Conservation (phyloP, 2,113 vertebrate species). For the Psittacara wagleri region DNA sequence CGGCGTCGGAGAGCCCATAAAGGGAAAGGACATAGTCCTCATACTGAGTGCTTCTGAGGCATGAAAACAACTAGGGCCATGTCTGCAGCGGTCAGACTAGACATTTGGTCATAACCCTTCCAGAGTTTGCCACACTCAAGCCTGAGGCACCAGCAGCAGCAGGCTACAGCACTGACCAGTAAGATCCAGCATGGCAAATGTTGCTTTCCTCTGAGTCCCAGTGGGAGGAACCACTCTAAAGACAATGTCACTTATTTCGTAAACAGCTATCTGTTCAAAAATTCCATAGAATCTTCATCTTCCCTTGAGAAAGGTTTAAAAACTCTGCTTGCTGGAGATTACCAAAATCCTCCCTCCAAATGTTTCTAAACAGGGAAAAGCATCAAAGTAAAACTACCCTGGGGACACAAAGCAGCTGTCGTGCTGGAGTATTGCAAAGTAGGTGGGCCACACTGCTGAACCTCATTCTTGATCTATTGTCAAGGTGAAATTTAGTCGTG, state of each 20-base stretch:
- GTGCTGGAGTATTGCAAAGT: not conserved
- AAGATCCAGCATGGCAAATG: not conserved
- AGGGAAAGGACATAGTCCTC: not conserved
- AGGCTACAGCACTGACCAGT: not conserved
- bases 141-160: not conserved
- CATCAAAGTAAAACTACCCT: conserved; percentile 42
- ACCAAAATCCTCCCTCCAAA: conserved; percentile 39
- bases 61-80: not conserved
- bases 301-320: conserved; percentile 49
- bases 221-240: not conserved
- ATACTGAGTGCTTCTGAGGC: not conserved
- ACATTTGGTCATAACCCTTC: not conserved
- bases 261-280: conserved; percentile 36
- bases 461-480: conserved; percentile 44
- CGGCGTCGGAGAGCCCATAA: not conserved
- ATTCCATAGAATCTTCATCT: conserved; percentile 16
- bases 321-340: conserved; percentile 34
- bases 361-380: conserved; percentile 33
- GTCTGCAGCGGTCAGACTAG: not conserved
- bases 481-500: conserved; percentile 51
- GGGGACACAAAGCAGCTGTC: conserved; percentile 39
- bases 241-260: conserved; percentile 5
- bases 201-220: not conserved
- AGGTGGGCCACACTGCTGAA: conserved; percentile 18
- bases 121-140: not conserved